These are phyloP conservation scores for Rapana venosa DNA, from an alignment of 2,888 invertebrate species.

Conservation along the genomic window DNA sequence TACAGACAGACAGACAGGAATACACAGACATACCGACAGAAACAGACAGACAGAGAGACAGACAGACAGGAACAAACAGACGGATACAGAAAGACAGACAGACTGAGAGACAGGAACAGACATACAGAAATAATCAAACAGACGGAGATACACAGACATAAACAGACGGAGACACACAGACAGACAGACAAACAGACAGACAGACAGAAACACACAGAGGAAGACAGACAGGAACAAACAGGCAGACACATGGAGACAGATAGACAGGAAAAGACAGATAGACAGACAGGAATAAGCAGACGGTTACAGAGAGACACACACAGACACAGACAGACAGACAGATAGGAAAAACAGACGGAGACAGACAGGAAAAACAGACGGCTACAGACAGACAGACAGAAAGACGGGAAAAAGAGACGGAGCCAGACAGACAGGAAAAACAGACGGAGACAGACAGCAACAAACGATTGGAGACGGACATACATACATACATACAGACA, in stretches of 20 bases:
- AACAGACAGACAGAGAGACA: too few relatives aligned
- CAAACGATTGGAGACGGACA: background rate
- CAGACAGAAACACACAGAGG: background rate
- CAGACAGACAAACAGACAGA: background rate
- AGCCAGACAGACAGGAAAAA: constrained; percentile 18
- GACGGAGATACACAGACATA: constrained; percentile 14
- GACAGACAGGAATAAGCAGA: too few relatives aligned
- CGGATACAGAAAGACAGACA: background rate
- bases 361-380: too few relatives aligned
- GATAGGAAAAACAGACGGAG: background rate
- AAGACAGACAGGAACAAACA: too few relatives aligned
- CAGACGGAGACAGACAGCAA: background rate
- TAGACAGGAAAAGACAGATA: too few relatives aligned
- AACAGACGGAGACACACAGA: too few relatives aligned
- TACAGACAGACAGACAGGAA: too few relatives aligned
- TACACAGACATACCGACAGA: too few relatives aligned
- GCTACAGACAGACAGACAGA: constrained; percentile 9
- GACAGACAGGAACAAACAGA: background rate
- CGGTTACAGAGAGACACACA: background rate
- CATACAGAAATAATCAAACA: background rate
- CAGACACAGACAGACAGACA: background rate
- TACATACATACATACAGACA: background rate
- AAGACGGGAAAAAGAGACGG: background rate
- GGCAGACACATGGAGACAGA: too few relatives aligned
- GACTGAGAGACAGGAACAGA: background rate